These are phyloP conservation scores for Platanista minor DNA, from an alignment of 2,113 vertebrate genomes.

Conservation along the genomic window DNA sequence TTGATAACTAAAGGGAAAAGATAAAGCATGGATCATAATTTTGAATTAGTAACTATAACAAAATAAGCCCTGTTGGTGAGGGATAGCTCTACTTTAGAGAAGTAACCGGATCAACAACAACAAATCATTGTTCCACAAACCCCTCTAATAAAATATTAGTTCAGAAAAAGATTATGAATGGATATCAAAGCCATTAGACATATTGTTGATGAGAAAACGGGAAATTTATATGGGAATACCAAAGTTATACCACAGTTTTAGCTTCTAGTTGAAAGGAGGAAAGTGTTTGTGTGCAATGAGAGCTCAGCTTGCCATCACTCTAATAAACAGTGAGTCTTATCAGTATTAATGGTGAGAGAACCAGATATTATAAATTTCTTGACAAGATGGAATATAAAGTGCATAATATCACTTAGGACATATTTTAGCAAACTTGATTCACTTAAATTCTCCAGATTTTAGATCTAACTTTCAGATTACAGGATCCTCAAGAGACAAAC, in stretches of 20 bases:
- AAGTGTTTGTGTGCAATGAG: neutral
- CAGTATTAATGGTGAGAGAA: neutral
- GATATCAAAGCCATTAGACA: neutral
- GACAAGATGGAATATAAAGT: neutral
- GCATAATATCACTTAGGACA: rapidly evolving
- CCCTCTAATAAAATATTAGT: neutral
- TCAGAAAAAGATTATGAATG: neutral
- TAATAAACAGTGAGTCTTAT: neutral
- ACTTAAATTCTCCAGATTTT: neutral
- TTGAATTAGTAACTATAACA: neutral
- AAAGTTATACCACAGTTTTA: neutral
- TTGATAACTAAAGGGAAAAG: neutral
- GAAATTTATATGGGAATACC: neutral
- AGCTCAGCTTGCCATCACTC: neutral
- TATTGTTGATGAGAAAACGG: neutral
- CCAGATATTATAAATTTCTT: neutral
- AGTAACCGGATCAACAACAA: neutral
- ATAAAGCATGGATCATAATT: neutral
- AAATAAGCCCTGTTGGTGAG: neutral
- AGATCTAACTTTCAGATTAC: neutral
- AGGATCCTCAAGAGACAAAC: neutral
- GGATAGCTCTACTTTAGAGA: neutral
- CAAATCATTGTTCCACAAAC: neutral
- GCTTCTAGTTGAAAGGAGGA: neutral
- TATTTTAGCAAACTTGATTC: neutral